Base-by-base conservation (phyloP, 2,888 invertebrate species). In the Rhabditophanes sp. region DNA sequence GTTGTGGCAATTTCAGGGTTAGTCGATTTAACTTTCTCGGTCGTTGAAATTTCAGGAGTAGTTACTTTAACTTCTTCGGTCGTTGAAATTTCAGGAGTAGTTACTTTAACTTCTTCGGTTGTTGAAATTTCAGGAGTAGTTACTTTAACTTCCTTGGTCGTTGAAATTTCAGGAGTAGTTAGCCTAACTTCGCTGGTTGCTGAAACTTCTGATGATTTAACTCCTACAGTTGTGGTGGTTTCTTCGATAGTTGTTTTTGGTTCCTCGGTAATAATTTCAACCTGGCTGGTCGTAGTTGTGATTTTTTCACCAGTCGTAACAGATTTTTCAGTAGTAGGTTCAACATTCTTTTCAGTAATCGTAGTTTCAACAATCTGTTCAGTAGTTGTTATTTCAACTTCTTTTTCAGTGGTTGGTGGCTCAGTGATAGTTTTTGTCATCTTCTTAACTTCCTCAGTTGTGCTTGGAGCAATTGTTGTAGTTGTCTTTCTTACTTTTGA, bases 11-110 rank as follows among this genome's bases (percentile, higher is more conserved):
- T 25, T 4, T 25, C 9, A 14, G 26, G 5, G 6, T 25, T 16
- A 7, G 15, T 6, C 12, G 26, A 6, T 25, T 5, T 16, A 16
- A 20, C 14, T 4, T 8, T 20, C 7, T 19, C n/a, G n/a, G 33
- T 30, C 15, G 32, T 17, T 30, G 14, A 15, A 4, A 30, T 12
- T n/a, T 32, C 33, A 2, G 9, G 6, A 5, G n/a, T n/a, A n/a
- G n/a, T n/a, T n/a, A n/a, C n/a, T 29, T 4, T 7, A 4, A 20
- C 29, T 17, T 17, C 9, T 15, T 3, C 7, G 12, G 33, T n/a
- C 7, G 31, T 33, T 18, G 33, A 7, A 7, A 25, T 33, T 3
- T 33, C 33, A 11, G 28, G 25, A 25, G 25, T 7, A 20, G 29
- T 29, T 14, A 25, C 4, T 29, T 12, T 12, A 25, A 4, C 4